Base-by-base conservation (phyloP, 2,888 invertebrate genomes). In the Hyppa rectilinea region DNA sequence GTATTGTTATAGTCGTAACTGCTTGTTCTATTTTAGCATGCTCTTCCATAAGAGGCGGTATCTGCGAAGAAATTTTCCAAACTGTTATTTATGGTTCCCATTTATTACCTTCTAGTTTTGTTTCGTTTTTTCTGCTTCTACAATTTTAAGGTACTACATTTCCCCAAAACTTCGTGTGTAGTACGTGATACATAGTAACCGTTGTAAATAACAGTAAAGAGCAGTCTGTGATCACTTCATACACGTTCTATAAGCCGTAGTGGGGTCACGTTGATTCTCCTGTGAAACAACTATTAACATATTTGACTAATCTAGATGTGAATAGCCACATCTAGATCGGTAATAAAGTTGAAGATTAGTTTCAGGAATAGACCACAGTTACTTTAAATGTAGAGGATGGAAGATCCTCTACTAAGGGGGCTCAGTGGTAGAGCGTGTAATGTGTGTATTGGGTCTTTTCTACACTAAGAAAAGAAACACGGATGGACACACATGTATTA, bases 201-300 rank as follows among this genome's bases (percentile, higher is more conserved):
- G 78, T 72, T 67, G 74, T 62, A 70, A 81, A 73, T 80, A 77
- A 75, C 85, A 81, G 78, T 85, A 83, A 82, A 80, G 81, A 74
- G 78, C 82, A 80, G 83, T 85, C 87, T 87, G 87, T 87, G 87
- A 87, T 87, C 81, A 86, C 71, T 78, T 76, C 74, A 74, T 75
- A 82, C 80, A 81, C 58, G 79, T 85, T 85, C 74, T 73, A 65
- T 77, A 70, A 79, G 62, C 56, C 81, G 71, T 84, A 81, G 84
- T 85, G 85, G 70, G 64, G 81, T 74, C 82, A 61, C 67, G 74
- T 64, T 83, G 60, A 26, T 20, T 65, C 68, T 69, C 58, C 64
- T 71, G 69, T 80, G 78, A 69, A 78, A 79, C 75, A 84, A 81
- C 40, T 60, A 61, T 56, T 66, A n/a, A n/a, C 14, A 38, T 36